Evolutionary conservation across 2,113 vertebrate genomes (phyloP).

Genomic region (Bujurquina vittata): DNA sequence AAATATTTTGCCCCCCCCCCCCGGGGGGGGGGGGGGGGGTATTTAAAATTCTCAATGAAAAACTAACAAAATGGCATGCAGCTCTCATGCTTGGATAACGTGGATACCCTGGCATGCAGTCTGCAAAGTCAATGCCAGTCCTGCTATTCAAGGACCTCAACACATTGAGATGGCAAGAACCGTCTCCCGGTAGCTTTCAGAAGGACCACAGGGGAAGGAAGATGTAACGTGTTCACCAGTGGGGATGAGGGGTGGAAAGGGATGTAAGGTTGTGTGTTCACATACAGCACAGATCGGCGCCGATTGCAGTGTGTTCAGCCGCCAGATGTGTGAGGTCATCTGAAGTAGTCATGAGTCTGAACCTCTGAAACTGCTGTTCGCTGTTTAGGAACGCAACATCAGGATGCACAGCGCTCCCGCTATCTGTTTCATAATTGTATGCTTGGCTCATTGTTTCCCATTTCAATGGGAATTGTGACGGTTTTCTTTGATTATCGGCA

Average conservation of each 20-base stretch:
- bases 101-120: slow-evolving; percentile 67
- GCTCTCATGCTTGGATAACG: slow-evolving; percentile 72
- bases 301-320: slow-evolving; percentile 28
- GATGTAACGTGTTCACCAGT: not conserved
- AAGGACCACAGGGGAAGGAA: slow-evolving; percentile 41
- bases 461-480: not conserved
- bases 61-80: slow-evolving; percentile 66
- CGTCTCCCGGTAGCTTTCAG: slow-evolving; percentile 75
- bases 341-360: slow-evolving; percentile 6
- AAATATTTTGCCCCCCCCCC: too few relatives aligned
- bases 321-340: slow-evolving; percentile 6
- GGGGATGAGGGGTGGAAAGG: not conserved
- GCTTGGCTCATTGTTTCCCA: not conserved
- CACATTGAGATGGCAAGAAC: slow-evolving; percentile 51
- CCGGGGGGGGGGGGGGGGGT: too few relatives aligned
- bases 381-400: slow-evolving; percentile 25
- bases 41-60: slow-evolving; percentile 20
- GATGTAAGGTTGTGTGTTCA: not conserved
- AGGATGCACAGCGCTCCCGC: not conserved
- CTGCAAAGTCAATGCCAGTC: slow-evolving; percentile 56
- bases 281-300: slow-evolving; percentile 24
- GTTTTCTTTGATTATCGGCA: not conserved
- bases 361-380: slow-evolving; percentile 21
- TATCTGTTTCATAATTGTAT: not conserved
- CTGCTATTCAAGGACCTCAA: slow-evolving; percentile 51